phyloP scores from a whole-genome alignment of 2,113 vertebrate genomes.

The Pungitius pungitius region DNA sequence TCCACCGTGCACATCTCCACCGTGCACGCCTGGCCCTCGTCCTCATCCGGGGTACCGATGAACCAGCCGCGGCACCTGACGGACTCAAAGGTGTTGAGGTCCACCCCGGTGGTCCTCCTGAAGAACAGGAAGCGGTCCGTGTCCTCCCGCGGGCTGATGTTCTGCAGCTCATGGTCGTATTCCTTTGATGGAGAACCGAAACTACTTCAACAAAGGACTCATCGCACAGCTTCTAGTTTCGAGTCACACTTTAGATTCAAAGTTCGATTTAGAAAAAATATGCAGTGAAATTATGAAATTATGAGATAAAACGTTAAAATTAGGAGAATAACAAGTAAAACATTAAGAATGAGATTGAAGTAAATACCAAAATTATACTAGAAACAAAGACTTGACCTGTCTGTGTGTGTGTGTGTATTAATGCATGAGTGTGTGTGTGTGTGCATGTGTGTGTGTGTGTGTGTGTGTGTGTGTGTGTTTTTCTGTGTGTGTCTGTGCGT shows the following conservation, averaged over 20 bases:
- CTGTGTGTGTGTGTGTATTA: background rate
- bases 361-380: too few species aligned
- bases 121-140: slow-evolving; percentile 71
- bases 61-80: slow-evolving; percentile 65
- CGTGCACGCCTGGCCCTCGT: background rate
- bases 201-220: too few species aligned
- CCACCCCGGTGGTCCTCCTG: background rate
- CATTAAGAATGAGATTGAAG: too few species aligned
- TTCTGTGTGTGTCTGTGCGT: background rate
- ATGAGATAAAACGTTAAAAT: background rate
- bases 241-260: too few species aligned
- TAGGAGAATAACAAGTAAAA: too few species aligned
- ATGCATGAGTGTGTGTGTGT: background rate
- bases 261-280: background rate
- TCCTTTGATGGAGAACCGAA: background rate
- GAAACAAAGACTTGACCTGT: background rate
- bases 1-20: slow-evolving; percentile 57
- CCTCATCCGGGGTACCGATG: slow-evolving; percentile 58
- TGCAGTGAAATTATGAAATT: background rate
- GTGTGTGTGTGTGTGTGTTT: background rate
- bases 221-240: too few species aligned
- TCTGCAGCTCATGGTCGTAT: background rate
- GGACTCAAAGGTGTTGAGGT: slow-evolving; percentile 63
- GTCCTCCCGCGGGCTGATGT: background rate
- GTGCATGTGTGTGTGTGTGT: background rate